phyloP scores from a whole-genome alignment of 1,140 invertebrate genomes.

The Leptinotarsa lineolata region DNA sequence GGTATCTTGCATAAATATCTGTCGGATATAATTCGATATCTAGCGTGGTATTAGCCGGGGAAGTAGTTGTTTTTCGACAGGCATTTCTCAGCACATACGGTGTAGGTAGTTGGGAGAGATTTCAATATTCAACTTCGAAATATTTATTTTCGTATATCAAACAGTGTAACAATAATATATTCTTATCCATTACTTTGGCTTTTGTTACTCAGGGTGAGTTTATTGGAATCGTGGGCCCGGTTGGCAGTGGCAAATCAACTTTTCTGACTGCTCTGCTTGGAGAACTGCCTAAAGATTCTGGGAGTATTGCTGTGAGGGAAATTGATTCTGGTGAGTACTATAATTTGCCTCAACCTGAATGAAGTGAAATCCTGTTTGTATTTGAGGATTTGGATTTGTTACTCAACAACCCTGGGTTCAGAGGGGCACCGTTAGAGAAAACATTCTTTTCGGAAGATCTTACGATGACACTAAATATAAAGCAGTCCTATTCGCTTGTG shows the following conservation, averaged over 20 bases:
- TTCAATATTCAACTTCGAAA: too few relatives aligned
- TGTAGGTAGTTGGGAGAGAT: too few relatives aligned
- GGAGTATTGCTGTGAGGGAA: conserved; percentile 66
- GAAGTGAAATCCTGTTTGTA: conserved; percentile 10
- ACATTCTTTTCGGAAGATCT: conserved; percentile 88
- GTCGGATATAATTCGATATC: too few relatives aligned
- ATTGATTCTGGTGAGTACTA: conserved; percentile 62
- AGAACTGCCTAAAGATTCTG: conserved; percentile 69
- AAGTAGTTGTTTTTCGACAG: too few relatives aligned
- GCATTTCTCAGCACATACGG: too few relatives aligned
- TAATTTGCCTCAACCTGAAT: neutral
- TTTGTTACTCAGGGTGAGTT: conserved; percentile 62
- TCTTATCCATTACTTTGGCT: neutral
- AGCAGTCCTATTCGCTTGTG: conserved; percentile 80
- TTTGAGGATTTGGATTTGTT: conserved; percentile 81
- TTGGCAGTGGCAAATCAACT: conserved; percentile 80
- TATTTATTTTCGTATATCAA: too few relatives aligned
- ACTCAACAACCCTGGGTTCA: conserved; percentile 92
- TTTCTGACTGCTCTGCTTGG: conserved; percentile 75
- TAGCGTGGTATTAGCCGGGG: too few relatives aligned
- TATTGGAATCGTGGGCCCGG: conserved; percentile 72
- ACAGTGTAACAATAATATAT: too few relatives aligned
- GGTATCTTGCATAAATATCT: too few relatives aligned
- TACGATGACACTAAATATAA: conserved; percentile 80
- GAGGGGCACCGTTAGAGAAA: conserved; percentile 85